These are phyloP conservation scores for Lepidurus apus DNA, from an alignment of 1,140 invertebrate species.

Conservation along the genomic window DNA sequence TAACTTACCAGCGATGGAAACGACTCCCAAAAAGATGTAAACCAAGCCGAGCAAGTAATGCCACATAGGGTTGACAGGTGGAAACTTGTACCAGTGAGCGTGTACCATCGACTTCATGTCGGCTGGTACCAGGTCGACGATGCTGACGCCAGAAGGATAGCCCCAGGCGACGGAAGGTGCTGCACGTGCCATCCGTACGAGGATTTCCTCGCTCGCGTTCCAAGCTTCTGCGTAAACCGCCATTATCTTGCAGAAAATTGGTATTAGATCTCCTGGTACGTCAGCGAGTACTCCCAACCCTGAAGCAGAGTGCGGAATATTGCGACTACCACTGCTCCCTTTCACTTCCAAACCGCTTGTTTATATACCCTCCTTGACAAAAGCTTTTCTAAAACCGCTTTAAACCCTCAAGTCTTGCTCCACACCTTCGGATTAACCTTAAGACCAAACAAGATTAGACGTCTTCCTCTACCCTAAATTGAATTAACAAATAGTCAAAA, in stretches of 20 bases:
- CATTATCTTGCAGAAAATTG: neutral
- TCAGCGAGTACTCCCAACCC: neutral
- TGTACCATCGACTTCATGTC: slow-evolving; percentile 41
- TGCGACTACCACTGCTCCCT: neutral
- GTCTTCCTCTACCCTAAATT: neutral
- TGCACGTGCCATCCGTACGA: neutral
- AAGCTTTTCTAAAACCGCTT: neutral
- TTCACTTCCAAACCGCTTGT: neutral
- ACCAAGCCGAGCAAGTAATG: slow-evolving; percentile 44
- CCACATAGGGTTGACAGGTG: slow-evolving; percentile 43
- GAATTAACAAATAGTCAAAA: neutral
- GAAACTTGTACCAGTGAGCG: slow-evolving; percentile 43
- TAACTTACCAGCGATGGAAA: slow-evolving; percentile 27
- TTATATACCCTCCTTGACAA: neutral
- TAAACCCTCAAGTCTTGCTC: neutral
- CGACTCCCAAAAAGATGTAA: slow-evolving; percentile 27
- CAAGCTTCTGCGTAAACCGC: neutral
- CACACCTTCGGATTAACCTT: neutral
- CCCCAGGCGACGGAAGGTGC: slow-evolving; percentile 1
- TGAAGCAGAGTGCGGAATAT: slow-evolving; percentile 12
- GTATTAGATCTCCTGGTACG: neutral
- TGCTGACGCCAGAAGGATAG: slow-evolving; percentile 15
- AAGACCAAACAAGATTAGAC: slow-evolving; percentile 3
- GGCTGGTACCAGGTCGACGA: slow-evolving; percentile 39
- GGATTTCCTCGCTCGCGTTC: slow-evolving; percentile 1